Evolutionary conservation across 2,797 vertebrate species (phyloP).

Genomic region (Phrynocephalus vlangalii): DNA sequence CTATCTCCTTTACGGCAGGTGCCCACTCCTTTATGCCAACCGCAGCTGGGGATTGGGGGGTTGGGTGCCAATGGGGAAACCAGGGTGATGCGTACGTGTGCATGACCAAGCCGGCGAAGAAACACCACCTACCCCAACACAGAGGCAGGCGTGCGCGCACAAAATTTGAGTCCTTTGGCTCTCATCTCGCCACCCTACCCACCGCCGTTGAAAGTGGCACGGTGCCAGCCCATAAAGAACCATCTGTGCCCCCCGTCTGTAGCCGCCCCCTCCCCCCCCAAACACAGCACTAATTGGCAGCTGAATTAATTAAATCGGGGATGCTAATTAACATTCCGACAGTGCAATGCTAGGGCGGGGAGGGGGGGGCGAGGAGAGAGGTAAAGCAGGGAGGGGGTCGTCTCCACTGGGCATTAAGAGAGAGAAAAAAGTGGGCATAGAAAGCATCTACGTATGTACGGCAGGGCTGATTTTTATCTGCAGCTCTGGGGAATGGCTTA

Average conservation of each 20-base stretch:
- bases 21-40: constrained; percentile 41
- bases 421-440: background rate
- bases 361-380: constrained; percentile 41
- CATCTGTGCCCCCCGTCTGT: constrained; percentile 57
- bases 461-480: background rate
- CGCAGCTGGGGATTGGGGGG: background rate
- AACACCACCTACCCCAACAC: background rate
- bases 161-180: background rate
- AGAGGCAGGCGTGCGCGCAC: background rate
- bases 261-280: constrained; percentile 35
- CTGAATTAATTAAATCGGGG: constrained; percentile 73
- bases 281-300: constrained; percentile 70
- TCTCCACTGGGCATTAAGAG: constrained; percentile 7
- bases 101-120: constrained; percentile 7
- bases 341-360: constrained; percentile 57
- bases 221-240: constrained; percentile 71
- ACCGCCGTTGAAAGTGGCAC: constrained; percentile 51
- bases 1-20: constrained; percentile 31
- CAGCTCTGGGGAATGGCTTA: background rate
- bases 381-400: background rate
- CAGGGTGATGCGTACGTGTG: background rate
- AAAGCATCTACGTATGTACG: background rate
- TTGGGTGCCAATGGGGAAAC: background rate
- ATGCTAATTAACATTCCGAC: constrained; percentile 71
- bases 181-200: constrained; percentile 17